Evolutionary conservation across 2,888 invertebrate species (phyloP), one percentile per base, ranked within the genome.

Genomic region (Drosophila phalerata): DNA sequence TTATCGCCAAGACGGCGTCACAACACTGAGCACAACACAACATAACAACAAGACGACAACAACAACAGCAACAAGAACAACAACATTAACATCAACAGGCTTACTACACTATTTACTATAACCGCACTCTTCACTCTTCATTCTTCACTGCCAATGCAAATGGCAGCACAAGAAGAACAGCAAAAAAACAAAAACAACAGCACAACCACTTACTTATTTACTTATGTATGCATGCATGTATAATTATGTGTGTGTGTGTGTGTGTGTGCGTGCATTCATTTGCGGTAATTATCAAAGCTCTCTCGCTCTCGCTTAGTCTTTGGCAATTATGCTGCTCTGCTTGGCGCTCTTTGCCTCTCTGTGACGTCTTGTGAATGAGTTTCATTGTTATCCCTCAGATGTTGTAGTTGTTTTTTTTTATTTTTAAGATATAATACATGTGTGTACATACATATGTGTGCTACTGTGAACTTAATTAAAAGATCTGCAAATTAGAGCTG

Each of bases 41-140:
- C 40, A 49, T 42, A 56, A 61, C 49, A 55, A 30, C 60, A 64
- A 47, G 45, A 40, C 57, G 69, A 66, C 45, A 70, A 42, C 47
- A 62, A 25, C 30, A 57, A 25, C 64, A 40, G n/a, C n/a, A 62
- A 40, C 57, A 74, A 66, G 45, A 70, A 42, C 47, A 62, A 25
- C 30, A 57, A 25, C 64, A 40, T 17, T 19, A 67, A 17, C 25
- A 60, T 57, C 52, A 57, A 55, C 58, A 64, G 48, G 64, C 55
- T 57, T 84, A 84, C 84, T 88, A 84, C 81, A 78, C 73, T 86
- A 69, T 88, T 84, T 89, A 85, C 87, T 86, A 85, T 70, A 69
- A 74, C 32, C 79, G 28, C 55, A 52, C n/a, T 22, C 38, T 32
- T 58, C 60, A 52, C n/a, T 22, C 38, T 32, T 58, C 60, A 52